phyloP scores from a whole-genome alignment of 2,113 vertebrate genomes.

The Galbula dea region DNA sequence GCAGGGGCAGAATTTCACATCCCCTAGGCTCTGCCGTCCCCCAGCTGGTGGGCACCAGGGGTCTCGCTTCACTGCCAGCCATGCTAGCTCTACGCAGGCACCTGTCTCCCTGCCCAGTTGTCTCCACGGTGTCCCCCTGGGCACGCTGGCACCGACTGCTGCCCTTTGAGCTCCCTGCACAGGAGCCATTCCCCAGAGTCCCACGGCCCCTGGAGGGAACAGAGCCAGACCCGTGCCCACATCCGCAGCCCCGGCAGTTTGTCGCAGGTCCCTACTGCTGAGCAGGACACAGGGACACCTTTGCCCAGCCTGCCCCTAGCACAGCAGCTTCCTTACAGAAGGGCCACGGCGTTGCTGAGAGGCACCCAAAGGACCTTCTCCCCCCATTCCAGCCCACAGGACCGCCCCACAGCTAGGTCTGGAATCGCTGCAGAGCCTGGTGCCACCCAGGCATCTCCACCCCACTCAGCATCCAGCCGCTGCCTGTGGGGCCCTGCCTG shows the following conservation, averaged over 20 bases:
- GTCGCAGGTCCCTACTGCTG: rapidly evolving
- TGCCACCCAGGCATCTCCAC: not conserved
- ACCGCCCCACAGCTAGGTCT: not conserved
- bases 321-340: not conserved
- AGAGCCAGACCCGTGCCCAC: not conserved
- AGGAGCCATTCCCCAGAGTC: not conserved
- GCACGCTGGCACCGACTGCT: not conserved
- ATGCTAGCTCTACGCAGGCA: not conserved
- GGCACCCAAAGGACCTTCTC: rapidly evolving
- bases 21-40: not conserved
- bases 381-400: not conserved
- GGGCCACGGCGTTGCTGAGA: rapidly evolving
- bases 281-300: not conserved
- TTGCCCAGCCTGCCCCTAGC: not conserved
- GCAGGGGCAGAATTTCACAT: not conserved
- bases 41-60: rapidly evolving
- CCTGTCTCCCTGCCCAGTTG: not conserved
- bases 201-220: not conserved
- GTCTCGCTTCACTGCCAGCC: rapidly evolving
- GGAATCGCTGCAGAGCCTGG: rapidly evolving
- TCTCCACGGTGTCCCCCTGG: not conserved
- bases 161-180: not conserved
- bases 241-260: rapidly evolving
- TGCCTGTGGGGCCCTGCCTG: not conserved
- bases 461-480: not conserved